phyloP scores from a whole-genome alignment of 2,113 vertebrate species.

The Bos javanicus region DNA sequence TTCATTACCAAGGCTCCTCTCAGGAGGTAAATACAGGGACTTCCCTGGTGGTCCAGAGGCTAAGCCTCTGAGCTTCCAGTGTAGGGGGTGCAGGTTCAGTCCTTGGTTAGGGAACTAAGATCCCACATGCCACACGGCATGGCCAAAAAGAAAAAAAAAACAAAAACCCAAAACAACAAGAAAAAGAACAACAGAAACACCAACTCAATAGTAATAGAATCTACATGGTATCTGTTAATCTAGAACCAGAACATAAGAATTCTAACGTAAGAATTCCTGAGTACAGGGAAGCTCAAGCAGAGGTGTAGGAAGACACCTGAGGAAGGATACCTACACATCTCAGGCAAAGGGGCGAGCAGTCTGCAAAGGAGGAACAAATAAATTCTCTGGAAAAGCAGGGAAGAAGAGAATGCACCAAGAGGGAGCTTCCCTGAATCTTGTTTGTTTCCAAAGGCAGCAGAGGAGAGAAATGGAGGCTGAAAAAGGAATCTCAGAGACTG shows the following conservation, averaged over 20 bases:
- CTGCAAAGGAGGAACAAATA: not conserved
- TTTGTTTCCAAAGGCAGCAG: not conserved
- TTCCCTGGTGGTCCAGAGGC: not conserved
- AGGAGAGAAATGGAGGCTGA: not conserved
- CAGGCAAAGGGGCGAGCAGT: not conserved
- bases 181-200: not conserved
- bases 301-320: not conserved
- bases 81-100: not conserved
- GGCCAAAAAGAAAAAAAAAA: not conserved
- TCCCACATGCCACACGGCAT: not conserved
- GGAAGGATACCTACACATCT: not conserved
- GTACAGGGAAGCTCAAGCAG: not conserved
- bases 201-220: not conserved
- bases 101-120: not conserved
- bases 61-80: not conserved
- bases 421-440: not conserved
- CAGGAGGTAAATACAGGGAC: not conserved
- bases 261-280: not conserved
- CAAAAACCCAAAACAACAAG: not conserved
- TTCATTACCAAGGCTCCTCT: not conserved
- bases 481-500: not conserved
- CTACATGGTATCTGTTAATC: not conserved
- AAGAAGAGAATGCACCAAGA: not conserved
- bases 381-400: not conserved
- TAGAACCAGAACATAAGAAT: not conserved